These are phyloP conservation scores for Caenorhabditis doughertyi DNA, from an alignment of 2,888 invertebrate genomes.

Conservation along the genomic window DNA sequence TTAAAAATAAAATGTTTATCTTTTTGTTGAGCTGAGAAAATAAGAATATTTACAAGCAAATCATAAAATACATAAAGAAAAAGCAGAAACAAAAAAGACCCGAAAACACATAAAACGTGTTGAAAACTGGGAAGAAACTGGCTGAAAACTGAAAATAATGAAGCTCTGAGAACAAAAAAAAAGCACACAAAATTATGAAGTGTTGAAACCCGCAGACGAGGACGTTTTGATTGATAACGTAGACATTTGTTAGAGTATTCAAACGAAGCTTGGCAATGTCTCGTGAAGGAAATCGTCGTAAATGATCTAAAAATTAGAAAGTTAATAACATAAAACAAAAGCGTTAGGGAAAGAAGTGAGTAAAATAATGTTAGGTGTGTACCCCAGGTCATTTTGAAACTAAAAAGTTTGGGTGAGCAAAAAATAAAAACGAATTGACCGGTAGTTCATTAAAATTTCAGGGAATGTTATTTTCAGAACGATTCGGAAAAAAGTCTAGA, in stretches of 20 bases:
- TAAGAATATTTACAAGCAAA: conserved; percentile 12
- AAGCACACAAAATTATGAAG: not conserved
- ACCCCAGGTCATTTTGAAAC: too few relatives aligned
- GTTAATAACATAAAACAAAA: conserved; percentile 16
- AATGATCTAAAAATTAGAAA: conserved; percentile 56
- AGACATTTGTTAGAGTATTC: conserved; percentile 32
- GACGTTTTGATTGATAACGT: conserved; percentile 4
- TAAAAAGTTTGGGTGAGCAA: too few relatives aligned
- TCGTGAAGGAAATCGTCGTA: conserved; percentile 67
- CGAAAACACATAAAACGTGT: conserved; percentile 38
- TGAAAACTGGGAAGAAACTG: conserved; percentile 1
- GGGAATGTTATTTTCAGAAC: not conserved
- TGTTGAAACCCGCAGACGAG: conserved; percentile 16
- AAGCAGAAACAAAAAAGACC: conserved; percentile 27
- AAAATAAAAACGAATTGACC: too few relatives aligned
- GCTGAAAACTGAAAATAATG: conserved; percentile 1
- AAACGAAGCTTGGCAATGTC: conserved; percentile 63
- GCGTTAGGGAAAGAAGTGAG: not conserved
- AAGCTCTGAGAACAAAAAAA: conserved; percentile 1
- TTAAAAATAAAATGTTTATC: conserved; percentile 32
- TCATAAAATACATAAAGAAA: not conserved
- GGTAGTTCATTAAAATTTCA: too few relatives aligned
- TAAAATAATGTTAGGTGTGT: not conserved
- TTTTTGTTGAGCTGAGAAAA: not conserved
- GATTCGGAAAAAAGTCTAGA: not conserved